These are phyloP conservation scores for Desmodus rotundus DNA, from an alignment of 2,113 vertebrate species.

Conservation along the genomic window DNA sequence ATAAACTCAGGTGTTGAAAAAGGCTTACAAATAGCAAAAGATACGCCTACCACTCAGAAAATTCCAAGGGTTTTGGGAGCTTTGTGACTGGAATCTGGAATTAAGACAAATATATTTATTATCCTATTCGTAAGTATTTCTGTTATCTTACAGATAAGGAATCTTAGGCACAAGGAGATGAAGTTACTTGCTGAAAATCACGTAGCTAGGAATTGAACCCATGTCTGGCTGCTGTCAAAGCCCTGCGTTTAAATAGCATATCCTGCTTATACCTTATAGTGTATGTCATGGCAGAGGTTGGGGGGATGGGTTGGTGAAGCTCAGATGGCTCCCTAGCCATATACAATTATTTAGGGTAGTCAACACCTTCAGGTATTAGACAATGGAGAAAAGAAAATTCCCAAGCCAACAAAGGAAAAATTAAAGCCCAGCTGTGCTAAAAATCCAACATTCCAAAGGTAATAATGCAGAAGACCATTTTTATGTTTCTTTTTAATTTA, in stretches of 20 bases:
- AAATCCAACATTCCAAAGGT: not conserved
- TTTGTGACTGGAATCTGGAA: not conserved
- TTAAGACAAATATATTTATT: not conserved
- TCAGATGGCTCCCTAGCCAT: not conserved
- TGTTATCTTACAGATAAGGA: not conserved
- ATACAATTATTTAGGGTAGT: not conserved
- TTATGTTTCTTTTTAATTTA: constrained; percentile 17
- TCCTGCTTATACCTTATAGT: not conserved
- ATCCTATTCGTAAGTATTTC: not conserved
- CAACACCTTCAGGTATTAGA: not conserved
- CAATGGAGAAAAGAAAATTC: not conserved
- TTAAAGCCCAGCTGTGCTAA: not conserved
- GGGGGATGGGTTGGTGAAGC: not conserved
- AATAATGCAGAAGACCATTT: not conserved
- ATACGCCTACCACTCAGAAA: constrained; percentile 6
- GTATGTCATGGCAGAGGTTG: not conserved
- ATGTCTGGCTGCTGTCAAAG: not conserved
- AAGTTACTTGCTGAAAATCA: constrained; percentile 27
- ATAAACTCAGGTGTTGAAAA: not conserved
- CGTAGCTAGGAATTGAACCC: not conserved
- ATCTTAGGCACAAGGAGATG: not conserved
- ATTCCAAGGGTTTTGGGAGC: constrained; percentile 6
- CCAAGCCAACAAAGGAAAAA: not conserved
- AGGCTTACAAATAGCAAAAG: constrained; percentile 11
- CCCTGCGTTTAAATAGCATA: not conserved